Conservation (phyloP, 2,113 vertebrate genomes). For the Oncorhynchus clarkii region DNA sequence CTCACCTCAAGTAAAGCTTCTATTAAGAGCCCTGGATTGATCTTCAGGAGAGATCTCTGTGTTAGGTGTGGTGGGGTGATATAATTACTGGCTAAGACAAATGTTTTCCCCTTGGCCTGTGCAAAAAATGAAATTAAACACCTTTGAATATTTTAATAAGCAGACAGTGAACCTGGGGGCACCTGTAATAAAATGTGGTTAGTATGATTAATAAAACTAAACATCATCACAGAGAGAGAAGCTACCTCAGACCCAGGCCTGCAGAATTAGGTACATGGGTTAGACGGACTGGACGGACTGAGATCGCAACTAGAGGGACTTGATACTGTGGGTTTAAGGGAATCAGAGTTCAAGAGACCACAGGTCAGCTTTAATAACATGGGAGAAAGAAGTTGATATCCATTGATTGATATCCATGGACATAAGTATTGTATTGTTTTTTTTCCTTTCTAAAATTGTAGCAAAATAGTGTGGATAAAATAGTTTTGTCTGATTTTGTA, state of each 20-base stretch:
- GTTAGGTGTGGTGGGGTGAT: constrained; percentile 63
- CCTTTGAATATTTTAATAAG: constrained; percentile 16
- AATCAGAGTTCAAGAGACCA: too few species aligned
- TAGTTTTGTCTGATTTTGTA: too few species aligned
- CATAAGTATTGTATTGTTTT: too few species aligned
- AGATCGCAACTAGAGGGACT: too few species aligned
- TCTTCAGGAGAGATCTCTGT: constrained; percentile 1
- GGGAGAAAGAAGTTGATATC: too few species aligned
- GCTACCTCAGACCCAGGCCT: neutral
- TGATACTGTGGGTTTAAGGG: too few species aligned
- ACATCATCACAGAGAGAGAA: neutral
- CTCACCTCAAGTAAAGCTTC: constrained; percentile 23
- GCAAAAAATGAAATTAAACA: constrained; percentile 4
- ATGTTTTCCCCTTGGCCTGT: constrained; percentile 43
- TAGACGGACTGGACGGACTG: too few species aligned
- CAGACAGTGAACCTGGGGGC: neutral
- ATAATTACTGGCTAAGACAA: constrained; percentile 44
- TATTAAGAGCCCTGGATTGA: neutral
- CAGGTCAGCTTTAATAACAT: too few species aligned
- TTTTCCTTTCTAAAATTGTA: too few species aligned
- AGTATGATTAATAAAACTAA: neutral
- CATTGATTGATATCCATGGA: too few species aligned
- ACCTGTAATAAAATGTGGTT: constrained; percentile 8
- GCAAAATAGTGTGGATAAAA: too few species aligned
- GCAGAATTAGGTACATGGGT: neutral